Percentiles rank a stretch among this genome's conserved stretches.
These are phyloP conservation scores for Catocala nupta DNA, from an alignment of 2,888 invertebrate genomes.

Conservation along the genomic window DNA sequence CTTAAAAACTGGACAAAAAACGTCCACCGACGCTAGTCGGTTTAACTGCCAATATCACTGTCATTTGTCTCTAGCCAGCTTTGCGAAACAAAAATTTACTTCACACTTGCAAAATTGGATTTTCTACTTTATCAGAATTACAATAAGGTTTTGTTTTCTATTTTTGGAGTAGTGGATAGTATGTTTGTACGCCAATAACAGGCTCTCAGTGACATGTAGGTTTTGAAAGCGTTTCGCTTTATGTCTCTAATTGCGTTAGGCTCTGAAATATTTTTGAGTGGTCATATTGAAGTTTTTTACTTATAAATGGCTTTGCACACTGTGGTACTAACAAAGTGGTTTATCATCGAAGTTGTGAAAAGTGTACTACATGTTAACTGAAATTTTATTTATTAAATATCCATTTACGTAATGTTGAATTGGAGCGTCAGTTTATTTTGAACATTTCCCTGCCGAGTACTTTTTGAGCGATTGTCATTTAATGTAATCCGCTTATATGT, in stretches of 20 bases:
- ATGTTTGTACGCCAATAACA: slow-evolving; percentile 64
- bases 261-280: slow-evolving; percentile 71
- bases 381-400: neutral
- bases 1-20: slow-evolving; percentile 66
- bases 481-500: neutral
- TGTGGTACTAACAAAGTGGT: slow-evolving; percentile 32
- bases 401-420: neutral
- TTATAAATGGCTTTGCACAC: slow-evolving; percentile 43
- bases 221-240: slow-evolving; percentile 67
- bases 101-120: slow-evolving; percentile 36
- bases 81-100: slow-evolving; percentile 57
- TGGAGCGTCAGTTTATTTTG: neutral
- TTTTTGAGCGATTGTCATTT: neutral
- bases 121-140: slow-evolving; percentile 38
- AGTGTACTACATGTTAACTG: neutral
- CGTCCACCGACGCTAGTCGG: slow-evolving; percentile 56
- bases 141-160: slow-evolving; percentile 38
- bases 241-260: slow-evolving; percentile 71
- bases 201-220: slow-evolving; percentile 68
- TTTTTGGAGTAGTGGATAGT: slow-evolving; percentile 23
- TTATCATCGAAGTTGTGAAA: slow-evolving; percentile 12
- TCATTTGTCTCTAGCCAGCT: slow-evolving; percentile 73
- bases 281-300: slow-evolving; percentile 60
- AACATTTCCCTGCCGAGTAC: neutral
- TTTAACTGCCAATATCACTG: slow-evolving; percentile 77